Conservation (phyloP, 1,140 invertebrate species). For the Cydia amplana region DNA sequence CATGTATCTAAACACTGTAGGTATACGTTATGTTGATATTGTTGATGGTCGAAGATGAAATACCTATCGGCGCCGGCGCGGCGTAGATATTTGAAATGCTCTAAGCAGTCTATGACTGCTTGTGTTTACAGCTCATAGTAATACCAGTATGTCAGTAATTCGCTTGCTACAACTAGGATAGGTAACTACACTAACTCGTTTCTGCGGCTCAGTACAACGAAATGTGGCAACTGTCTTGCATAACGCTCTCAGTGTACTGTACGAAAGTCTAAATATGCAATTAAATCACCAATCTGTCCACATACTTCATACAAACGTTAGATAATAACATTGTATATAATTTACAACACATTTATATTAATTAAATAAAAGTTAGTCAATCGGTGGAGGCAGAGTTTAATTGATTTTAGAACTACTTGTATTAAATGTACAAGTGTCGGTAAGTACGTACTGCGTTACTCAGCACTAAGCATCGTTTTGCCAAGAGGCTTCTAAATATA, state of each 20-base stretch:
- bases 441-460: constrained; percentile 8
- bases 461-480: constrained; percentile 11
- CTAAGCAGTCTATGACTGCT: neutral
- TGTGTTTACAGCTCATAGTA: neutral
- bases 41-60: neutral
- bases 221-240: constrained; percentile 31
- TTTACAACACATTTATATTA: neutral
- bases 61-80: neutral
- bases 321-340: neutral
- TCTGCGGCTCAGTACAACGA: constrained; percentile 21
- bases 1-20: no score
- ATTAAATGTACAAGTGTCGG: neutral
- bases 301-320: constrained; percentile 17
- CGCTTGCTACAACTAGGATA: constrained; percentile 21
- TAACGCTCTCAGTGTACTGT: neutral
- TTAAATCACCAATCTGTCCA: constrained; percentile 21
- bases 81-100: neutral
- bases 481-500: neutral
- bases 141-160: constrained; percentile 26
- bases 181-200: constrained; percentile 20
- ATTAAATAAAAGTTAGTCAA: constrained; percentile 19
- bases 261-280: constrained; percentile 15
- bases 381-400: neutral
- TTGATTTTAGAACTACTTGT: neutral
- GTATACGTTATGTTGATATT: no score